Evolutionary conservation across 2,113 vertebrate species (phyloP), one percentile per base, ranked within the genome.

Genomic region (Lophura nycthemera): DNA sequence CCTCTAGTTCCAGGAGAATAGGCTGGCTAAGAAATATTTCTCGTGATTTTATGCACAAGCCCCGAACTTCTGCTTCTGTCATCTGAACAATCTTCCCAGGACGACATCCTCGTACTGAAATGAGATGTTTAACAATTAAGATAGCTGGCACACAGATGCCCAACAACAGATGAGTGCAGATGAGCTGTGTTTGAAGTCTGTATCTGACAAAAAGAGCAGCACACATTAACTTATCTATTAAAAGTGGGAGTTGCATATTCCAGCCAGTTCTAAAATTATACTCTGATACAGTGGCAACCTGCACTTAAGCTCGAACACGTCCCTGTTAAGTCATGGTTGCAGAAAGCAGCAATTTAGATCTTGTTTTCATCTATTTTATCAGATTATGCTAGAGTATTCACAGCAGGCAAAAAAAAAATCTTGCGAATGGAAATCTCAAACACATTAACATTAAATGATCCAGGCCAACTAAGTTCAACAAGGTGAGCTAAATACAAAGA

Each of bases 1-100:
- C 99, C 95, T 99, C 99, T 92, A 99, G 97, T 92, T 99, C 99
- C 92, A 99, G 96, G 64, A 99, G 98, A 96, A 99, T 99, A 78
- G 99, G 99, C 96, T 99, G 99, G 96, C 99, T 99, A 96, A 99
- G 98, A 96, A 99, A 99, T 96, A 99, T 99, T 97, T 99, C 99
- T 64, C 99, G 98, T 95, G 99, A 99, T 92, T 99, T 99, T 97
- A 99, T 99, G 96, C 99, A 99, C 79, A 99, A 98, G 47, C 99
- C 99, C 17, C 99, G 98, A 50, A 99, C 99, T 98, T 99, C 99
- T 43, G 99, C 98, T 98, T 99, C 99, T 0, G 99, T 98, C 99
- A 99, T 99, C 97, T 99, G 99, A 56, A 99, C 99, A 3, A 98
- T 98, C 97, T 99, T 99, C 88, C 99, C 99, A 45, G 99, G 99